Evolutionary conservation across 1,140 invertebrate genomes (phyloP).

Genomic region (Diorhabda elongata): DNA sequence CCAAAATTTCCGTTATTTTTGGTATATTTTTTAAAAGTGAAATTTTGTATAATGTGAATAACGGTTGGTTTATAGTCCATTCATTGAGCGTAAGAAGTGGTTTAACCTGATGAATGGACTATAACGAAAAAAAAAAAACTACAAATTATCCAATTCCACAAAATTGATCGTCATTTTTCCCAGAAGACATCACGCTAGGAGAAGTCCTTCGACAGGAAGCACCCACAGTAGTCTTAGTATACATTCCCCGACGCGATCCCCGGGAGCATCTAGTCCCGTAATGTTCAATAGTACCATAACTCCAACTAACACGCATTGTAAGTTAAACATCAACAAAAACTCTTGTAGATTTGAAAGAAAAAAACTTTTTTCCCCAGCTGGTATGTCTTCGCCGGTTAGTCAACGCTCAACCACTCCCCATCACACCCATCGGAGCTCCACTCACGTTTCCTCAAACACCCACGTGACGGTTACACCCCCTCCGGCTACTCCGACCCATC

Average conservation of each 20-base stretch:
- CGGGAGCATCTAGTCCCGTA: constrained; percentile 47
- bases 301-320: constrained; percentile 41
- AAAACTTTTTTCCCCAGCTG: constrained; percentile 25
- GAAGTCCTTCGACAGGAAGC: constrained; percentile 47
- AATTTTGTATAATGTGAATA: too few species aligned
- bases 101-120: too few species aligned
- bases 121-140: too few species aligned
- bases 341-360: too few species aligned
- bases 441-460: constrained; percentile 39
- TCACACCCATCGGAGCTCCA: constrained; percentile 37
- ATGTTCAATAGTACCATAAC: constrained; percentile 43
- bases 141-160: too few species aligned
- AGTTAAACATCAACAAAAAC: constrained; percentile 17
- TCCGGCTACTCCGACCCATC: constrained; percentile 42
- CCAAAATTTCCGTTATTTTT: too few species aligned
- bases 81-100: too few species aligned
- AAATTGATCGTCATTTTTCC: constrained; percentile 7
- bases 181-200: constrained; percentile 44
- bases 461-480: constrained; percentile 42
- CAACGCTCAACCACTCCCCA: constrained; percentile 41
- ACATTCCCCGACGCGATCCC: constrained; percentile 47
- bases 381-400: constrained; percentile 46
- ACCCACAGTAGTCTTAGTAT: constrained; percentile 46
- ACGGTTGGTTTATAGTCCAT: too few species aligned
- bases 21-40: too few species aligned